Conservation (phyloP, 2,888 invertebrate genomes). For the Pogonocherus hispidulus region DNA sequence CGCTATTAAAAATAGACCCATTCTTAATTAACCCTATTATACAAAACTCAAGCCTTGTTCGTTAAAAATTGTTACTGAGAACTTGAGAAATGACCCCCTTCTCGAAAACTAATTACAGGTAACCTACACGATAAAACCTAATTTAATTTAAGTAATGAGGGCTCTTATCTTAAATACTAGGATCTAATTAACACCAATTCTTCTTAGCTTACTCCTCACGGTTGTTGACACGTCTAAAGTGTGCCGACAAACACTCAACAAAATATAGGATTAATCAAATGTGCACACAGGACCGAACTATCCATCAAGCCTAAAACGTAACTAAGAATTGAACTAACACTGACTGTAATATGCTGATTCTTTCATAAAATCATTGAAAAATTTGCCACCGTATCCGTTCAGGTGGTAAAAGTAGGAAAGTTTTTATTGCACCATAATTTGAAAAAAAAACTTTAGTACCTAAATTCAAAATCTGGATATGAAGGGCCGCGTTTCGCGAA, state of each 20-base stretch:
- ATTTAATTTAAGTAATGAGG: conserved; percentile 36
- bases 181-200: conserved; percentile 35
- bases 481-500: too few relatives aligned
- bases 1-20: not conserved
- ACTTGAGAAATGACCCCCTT: not conserved
- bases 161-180: conserved; percentile 22
- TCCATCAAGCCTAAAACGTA: too few relatives aligned
- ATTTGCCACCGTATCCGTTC: too few relatives aligned
- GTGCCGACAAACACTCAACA: conserved; percentile 38
- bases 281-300: not conserved
- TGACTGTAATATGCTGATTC: too few relatives aligned
- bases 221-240: conserved; percentile 38
- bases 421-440: too few relatives aligned
- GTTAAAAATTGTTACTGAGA: not conserved
- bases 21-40: not conserved
- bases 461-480: too few relatives aligned
- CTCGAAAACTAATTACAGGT: conserved; percentile 23
- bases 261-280: conserved; percentile 39
- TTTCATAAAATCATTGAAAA: too few relatives aligned
- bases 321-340: too few relatives aligned
- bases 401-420: too few relatives aligned
- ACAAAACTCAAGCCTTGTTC: not conserved
- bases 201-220: conserved; percentile 36
- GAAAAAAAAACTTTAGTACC: too few relatives aligned
- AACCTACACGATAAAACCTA: conserved; percentile 24